Conservation (phyloP, 2,113 vertebrate genomes). For the Rafetus swinhoei region DNA sequence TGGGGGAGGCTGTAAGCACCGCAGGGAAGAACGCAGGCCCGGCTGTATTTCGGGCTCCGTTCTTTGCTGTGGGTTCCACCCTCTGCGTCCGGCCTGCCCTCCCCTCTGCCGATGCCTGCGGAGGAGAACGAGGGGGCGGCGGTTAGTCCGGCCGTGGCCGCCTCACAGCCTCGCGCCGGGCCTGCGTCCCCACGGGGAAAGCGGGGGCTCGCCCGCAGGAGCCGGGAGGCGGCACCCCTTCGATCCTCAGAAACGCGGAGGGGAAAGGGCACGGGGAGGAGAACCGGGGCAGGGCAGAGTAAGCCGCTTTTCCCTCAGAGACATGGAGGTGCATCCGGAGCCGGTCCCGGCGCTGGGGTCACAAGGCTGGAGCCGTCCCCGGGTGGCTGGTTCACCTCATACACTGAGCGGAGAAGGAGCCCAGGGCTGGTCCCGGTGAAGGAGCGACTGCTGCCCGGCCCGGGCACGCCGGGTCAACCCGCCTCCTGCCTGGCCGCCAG, state of each 20-base stretch:
- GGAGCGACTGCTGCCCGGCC: background rate
- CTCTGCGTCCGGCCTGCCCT: background rate
- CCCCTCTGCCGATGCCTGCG: background rate
- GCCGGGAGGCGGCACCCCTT: background rate
- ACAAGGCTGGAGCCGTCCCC: background rate
- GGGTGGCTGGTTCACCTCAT: background rate
- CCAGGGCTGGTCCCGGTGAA: background rate
- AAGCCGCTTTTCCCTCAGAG: background rate
- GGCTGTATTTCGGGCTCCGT: background rate
- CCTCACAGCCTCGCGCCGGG: too few relatives aligned
- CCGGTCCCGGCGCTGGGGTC: background rate
- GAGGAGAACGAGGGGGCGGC: background rate
- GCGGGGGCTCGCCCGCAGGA: rapidly evolving
- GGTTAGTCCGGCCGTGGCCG: too few relatives aligned
- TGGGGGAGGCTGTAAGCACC: background rate
- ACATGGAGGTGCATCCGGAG: too few relatives aligned
- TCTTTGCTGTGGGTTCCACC: background rate
- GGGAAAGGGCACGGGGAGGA: background rate
- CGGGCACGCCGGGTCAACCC: background rate
- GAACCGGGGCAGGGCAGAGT: background rate
- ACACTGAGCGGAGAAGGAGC: background rate
- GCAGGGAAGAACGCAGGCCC: background rate
- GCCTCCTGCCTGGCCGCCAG: background rate
- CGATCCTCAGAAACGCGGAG: background rate
- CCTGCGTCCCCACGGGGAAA: background rate